Base-by-base conservation (phyloP, 2,113 vertebrate genomes). In the Euleptes europaea region DNA sequence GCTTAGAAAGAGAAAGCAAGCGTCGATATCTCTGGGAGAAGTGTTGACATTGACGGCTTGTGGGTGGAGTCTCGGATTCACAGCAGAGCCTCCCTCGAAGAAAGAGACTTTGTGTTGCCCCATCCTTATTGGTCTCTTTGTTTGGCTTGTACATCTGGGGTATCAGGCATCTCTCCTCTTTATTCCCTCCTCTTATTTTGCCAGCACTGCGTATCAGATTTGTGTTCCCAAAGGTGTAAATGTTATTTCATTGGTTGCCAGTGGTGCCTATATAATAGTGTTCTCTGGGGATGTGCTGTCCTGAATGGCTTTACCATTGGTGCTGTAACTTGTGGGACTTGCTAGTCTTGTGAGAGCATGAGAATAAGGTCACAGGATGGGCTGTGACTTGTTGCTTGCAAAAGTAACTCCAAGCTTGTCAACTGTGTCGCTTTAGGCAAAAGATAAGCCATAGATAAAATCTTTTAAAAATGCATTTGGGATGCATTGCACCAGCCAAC, bases 71-170 rank as follows among this genome's bases (percentile, higher is more conserved):
- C 84, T 57, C 26, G 28, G 60, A 4, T 85, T 31, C 69, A 42
- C 38, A n/a, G 42, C 60, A 63, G 60, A 63, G 60, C 26, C 26
- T 63, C 54, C 26, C 23, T 63, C 60, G 28, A 63, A 63, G 74
- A 85, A 85, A 85, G 84, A 73, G 76, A 80, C 84, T 85, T 85
- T 73, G 84, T 85, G 76, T n/a, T 73, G 40, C 42, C 42, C 38
- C 17, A 13, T 70, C 69, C 67, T n/a, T 67, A 33, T 78, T 77
- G 21, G 38, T 60, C 51, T 85, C 84, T 85, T 85, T 85, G 84
- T 85, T 80, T 69, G 38, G 77, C 67, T 73, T 73, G 54, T 63
- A n/a, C 65, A 70, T 49, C 44, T 74, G 40, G 51, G 70, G 51
- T 65, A 71, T 49, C 51, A 72, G 28, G 21, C 65, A 60, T 15